These are phyloP conservation scores for Etheostoma nigrum DNA, from an alignment of 2,797 vertebrate genomes.

Conservation along the genomic window DNA sequence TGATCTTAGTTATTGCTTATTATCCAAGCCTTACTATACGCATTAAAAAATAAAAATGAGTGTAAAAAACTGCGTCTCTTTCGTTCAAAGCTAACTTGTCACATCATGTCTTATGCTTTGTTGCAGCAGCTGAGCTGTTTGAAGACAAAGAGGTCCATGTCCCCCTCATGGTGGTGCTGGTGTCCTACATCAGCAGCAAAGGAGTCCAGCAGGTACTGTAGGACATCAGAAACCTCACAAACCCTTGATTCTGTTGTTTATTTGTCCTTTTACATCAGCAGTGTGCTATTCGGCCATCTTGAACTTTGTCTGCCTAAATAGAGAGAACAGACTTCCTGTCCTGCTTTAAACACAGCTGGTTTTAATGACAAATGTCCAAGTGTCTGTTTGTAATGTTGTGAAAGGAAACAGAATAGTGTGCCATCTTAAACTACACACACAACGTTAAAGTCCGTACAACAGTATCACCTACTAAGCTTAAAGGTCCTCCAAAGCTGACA, in stretches of 20 bases:
- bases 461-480: not conserved
- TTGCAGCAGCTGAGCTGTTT: conserved; percentile 89
- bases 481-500: not conserved
- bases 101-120: not conserved
- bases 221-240: conserved; percentile 1
- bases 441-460: not conserved
- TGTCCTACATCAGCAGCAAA: conserved; percentile 84
- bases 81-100: not conserved
- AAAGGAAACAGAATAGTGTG: not conserved
- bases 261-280: not conserved
- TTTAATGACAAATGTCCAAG: not conserved
- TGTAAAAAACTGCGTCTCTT: not conserved
- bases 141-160: conserved; percentile 87
- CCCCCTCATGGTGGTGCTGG: conserved; percentile 89
- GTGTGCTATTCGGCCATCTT: not conserved
- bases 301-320: not conserved
- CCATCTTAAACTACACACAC: not conserved
- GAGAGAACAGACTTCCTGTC: not conserved
- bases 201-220: conserved; percentile 91
- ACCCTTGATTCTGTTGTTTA: not conserved
- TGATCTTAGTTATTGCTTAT: not conserved
- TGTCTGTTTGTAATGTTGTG: not conserved
- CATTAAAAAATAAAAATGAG: conserved; percentile 8
- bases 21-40: not conserved
- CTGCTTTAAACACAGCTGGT: not conserved